A percentile compares a stretch with the other conserved stretches of the same genome.
phyloP scores from a whole-genome alignment of 2,113 vertebrate genomes.

The Takifugu flavidus region DNA sequence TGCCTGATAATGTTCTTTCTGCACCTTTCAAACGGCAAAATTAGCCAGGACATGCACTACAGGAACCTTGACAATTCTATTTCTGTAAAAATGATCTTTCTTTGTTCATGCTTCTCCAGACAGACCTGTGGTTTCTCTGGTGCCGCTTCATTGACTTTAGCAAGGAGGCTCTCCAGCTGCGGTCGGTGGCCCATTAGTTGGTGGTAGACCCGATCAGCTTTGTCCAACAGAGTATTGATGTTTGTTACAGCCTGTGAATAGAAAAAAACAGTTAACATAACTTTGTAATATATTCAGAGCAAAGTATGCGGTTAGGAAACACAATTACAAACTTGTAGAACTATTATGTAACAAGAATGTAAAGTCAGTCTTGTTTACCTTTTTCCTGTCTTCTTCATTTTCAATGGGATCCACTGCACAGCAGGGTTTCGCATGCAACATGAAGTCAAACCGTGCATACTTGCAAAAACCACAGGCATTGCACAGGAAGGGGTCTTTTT shows the following conservation, averaged over 20 bases:
- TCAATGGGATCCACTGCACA: conserved; percentile 98
- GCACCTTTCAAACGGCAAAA: no score
- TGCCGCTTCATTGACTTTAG: conserved; percentile 95
- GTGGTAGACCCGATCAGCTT: conserved; percentile 96
- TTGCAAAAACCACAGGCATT: conserved; percentile 99
- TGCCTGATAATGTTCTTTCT: no score
- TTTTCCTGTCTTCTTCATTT: conserved; percentile 97
- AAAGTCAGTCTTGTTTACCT: conserved; percentile 69
- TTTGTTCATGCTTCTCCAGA: not conserved
- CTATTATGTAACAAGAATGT: no score
- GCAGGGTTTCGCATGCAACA: conserved; percentile 96
- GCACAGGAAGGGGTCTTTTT: conserved; percentile 98
- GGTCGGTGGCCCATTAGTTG: conserved; percentile 98
- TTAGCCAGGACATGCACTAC: no score
- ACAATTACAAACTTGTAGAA: no score
- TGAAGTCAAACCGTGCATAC: conserved; percentile 98
- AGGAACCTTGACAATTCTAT: no score
- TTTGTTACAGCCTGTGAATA: conserved; percentile 89
- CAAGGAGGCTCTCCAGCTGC: conserved; percentile 91
- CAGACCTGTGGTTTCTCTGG: conserved; percentile 96
- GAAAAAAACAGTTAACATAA: not conserved
- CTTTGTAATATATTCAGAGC: no score
- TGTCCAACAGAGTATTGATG: conserved; percentile 95
- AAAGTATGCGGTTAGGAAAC: no score
- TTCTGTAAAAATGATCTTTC: not conserved